phyloP scores from a whole-genome alignment of 2,888 invertebrate species.

The Argyresthia albistria region DNA sequence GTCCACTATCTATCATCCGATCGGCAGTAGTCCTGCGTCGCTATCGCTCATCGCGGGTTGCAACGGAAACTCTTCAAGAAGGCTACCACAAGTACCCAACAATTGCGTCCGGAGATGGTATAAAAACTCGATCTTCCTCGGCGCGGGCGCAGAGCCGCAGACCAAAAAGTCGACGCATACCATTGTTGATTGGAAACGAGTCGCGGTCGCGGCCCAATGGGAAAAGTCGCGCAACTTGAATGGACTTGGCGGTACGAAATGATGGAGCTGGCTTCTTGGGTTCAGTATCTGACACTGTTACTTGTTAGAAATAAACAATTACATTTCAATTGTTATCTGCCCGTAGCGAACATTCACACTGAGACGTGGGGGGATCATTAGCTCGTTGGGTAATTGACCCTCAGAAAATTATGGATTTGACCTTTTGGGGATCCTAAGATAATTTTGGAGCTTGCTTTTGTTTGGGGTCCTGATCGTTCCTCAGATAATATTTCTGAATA shows the following conservation, averaged over 20 bases:
- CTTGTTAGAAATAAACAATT: too few relatives aligned
- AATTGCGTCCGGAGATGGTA: slow-evolving; percentile 22
- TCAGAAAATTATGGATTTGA: too few relatives aligned
- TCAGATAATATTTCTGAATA: background rate
- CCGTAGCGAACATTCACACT: too few relatives aligned
- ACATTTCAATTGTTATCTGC: too few relatives aligned
- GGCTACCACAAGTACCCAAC: slow-evolving; percentile 15
- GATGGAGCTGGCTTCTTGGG: slow-evolving; percentile 29
- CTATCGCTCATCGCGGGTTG: too few relatives aligned
- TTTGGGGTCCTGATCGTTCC: background rate
- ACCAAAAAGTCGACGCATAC: slow-evolving; percentile 62
- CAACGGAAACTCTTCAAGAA: too few relatives aligned
- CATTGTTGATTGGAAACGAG: slow-evolving; percentile 65
- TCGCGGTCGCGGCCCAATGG: slow-evolving; percentile 50
- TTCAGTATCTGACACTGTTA: too few relatives aligned
- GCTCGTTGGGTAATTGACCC: too few relatives aligned
- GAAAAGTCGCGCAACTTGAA: slow-evolving; percentile 44
- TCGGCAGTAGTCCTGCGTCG: too few relatives aligned
- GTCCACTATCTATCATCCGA: too few relatives aligned
- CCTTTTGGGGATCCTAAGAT: too few relatives aligned
- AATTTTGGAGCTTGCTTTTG: background rate
- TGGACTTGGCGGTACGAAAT: slow-evolving; percentile 18
- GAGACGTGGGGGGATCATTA: too few relatives aligned
- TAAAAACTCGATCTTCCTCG: slow-evolving; percentile 48
- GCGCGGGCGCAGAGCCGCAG: slow-evolving; percentile 18